Conservation (phyloP, 2,797 vertebrate species). For the Harpagifer antarcticus region DNA sequence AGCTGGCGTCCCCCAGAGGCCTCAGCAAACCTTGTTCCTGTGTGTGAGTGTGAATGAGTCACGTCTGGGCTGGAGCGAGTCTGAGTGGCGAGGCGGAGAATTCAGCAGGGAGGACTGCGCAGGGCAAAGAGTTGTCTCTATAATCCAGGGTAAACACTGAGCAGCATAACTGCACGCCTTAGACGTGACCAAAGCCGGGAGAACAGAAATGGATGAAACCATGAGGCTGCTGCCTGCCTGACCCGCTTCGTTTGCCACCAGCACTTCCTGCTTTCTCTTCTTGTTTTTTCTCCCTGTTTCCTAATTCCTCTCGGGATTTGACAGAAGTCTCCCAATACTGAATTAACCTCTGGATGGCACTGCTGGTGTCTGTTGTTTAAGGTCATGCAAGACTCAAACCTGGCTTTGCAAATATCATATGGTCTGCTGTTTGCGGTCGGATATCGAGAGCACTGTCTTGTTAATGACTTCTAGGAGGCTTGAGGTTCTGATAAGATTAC, state of each 20-base stretch:
- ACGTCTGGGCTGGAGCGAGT: conserved; percentile 79
- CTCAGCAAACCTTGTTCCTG: conserved; percentile 59
- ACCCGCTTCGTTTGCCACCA: conserved; percentile 53
- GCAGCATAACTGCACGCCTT: conserved; percentile 81
- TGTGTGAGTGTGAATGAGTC: conserved; percentile 78
- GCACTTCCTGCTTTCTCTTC: conserved; percentile 57
- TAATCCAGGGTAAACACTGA: conserved; percentile 84
- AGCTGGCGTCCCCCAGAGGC: conserved; percentile 59
- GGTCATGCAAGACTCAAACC: conserved; percentile 49
- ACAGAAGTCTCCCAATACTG: conserved; percentile 54
- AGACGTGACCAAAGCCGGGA: conserved; percentile 78
- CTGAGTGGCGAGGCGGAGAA: conserved; percentile 80
- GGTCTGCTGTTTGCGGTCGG: conserved; percentile 46
- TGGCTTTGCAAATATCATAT: conserved; percentile 51
- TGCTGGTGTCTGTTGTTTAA: conserved; percentile 61
- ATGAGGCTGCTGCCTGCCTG: conserved; percentile 62
- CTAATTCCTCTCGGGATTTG: conserved; percentile 55
- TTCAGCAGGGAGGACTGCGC: conserved; percentile 75
- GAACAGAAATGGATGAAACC: conserved; percentile 76
- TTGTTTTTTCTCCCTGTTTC: conserved; percentile 37
- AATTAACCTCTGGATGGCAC: conserved; percentile 70
- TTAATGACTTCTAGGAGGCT: conserved; percentile 22
- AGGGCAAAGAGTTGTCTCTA: conserved; percentile 76
- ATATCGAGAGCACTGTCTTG: conserved; percentile 19
- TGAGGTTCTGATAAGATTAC: conserved; percentile 22